Percentiles rank a stretch among this genome's conserved stretches.
Conservation (phyloP, 2,888 invertebrate genomes). For the Lasioglossum calceatum region DNA sequence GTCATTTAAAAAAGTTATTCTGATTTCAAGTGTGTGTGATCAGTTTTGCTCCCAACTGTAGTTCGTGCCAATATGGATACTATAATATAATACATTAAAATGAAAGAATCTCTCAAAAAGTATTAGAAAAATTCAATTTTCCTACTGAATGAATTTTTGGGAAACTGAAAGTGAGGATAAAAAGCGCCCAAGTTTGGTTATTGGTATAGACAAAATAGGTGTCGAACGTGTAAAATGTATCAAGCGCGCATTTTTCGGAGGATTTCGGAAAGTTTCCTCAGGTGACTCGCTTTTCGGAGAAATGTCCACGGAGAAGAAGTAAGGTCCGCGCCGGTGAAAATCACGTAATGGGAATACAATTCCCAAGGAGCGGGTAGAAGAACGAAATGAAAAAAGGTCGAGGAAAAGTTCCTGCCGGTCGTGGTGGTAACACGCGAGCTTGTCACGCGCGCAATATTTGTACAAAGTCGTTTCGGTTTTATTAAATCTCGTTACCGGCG, state of each 20-base stretch:
- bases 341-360: slow-evolving; percentile 14
- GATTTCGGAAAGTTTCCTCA: not conserved
- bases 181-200: not conserved
- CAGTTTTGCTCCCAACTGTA: not conserved
- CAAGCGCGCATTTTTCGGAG: not conserved
- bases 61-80: not conserved
- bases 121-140: not conserved
- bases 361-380: slow-evolving; percentile 1
- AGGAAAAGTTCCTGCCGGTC: not conserved
- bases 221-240: not conserved
- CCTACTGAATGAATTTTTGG: not conserved
- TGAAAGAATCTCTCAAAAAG: too few species aligned
- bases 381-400: slow-evolving; percentile 11
- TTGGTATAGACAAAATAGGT: not conserved
- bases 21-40: too few species aligned
- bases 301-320: too few species aligned
- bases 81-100: not conserved
- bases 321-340: not conserved
- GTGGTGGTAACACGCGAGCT: slow-evolving; percentile 7
- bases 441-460: slow-evolving; percentile 20
- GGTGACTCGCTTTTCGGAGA: not conserved
- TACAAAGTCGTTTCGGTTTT: slow-evolving; percentile 16
- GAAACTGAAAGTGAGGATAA: not conserved
- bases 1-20: too few species aligned
- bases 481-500: slow-evolving; percentile 20